Evolutionary conservation across 2,113 vertebrate genomes (phyloP).

Genomic region (Ophiodon elongatus): DNA sequence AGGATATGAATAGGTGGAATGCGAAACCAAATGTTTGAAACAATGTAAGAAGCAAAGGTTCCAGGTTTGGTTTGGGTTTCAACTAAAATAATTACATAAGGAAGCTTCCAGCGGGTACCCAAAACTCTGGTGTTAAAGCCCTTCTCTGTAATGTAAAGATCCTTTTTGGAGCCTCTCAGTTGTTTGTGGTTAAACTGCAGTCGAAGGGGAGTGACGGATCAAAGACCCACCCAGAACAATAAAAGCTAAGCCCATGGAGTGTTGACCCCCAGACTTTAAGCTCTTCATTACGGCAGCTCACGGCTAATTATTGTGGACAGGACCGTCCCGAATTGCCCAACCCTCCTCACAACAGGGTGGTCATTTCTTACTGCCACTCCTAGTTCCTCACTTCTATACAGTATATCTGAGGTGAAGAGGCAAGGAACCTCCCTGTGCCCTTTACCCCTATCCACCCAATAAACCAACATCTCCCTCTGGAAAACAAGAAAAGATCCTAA

Average conservation of each 20-base stretch:
- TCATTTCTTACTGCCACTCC: conserved; percentile 45
- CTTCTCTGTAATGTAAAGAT: conserved; percentile 29
- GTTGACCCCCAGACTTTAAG: conserved; percentile 71
- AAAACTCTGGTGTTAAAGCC: conserved; percentile 20
- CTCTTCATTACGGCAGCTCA: conserved; percentile 77
- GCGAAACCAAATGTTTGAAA: conserved; percentile 8
- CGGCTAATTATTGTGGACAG: conserved; percentile 74
- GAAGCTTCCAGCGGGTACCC: neutral
- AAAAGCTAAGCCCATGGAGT: conserved; percentile 67
- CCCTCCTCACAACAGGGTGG: conserved; percentile 53
- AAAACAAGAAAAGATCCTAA: conserved; percentile 33
- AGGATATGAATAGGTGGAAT: neutral
- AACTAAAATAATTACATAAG: conserved; percentile 19
- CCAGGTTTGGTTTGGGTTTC: conserved; percentile 17
- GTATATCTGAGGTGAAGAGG: conserved; percentile 49
- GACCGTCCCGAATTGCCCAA: conserved; percentile 40
- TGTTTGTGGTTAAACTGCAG: conserved; percentile 56
- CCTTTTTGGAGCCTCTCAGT: conserved; percentile 30
- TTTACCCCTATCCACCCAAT: conserved; percentile 30
- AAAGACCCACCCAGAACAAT: conserved; percentile 70
- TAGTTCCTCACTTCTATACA: conserved; percentile 15
- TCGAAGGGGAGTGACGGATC: conserved; percentile 58
- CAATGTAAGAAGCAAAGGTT: neutral
- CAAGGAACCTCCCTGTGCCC: conserved; percentile 23
- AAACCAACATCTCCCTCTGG: conserved; percentile 34